Evolutionary conservation across 2,888 invertebrate genomes (phyloP), one percentile per base, ranked within the genome.

Genomic region (Eilema caniola): DNA sequence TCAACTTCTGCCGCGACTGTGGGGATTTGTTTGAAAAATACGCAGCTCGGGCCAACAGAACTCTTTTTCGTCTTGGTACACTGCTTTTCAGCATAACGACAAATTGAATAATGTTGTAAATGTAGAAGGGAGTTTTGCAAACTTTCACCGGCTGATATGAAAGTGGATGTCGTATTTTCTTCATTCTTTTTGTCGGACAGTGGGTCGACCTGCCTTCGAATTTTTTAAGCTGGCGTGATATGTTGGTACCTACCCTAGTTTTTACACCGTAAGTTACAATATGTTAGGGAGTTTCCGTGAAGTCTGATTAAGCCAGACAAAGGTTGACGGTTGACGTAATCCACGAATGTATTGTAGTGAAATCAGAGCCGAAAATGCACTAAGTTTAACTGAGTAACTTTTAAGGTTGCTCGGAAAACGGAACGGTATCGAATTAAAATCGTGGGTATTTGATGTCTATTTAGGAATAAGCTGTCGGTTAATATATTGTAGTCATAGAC

Each of bases 21-120:
- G 78, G 78, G 84, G 92, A 90, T 91, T 93, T 92, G 92, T 92
- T 92, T 89, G 91, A 93, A 93, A 93, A 93, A 92, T 91, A 93
- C 92, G 90, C 88, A 87, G 89, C 87, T 85, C 86, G 83, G 79
- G 81, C 80, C 75, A 75, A 77, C 73, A 66, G 78, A 83, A 84
- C 85, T 85, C 88, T 89, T 89, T 90, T 89, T 88, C 89, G 85
- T 88, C 85, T 88, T 83, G 86, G 86, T 83, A 82, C 81, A 84
- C 77, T 84, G 89, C 88, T 89, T 90, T 89, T 87, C 86, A 84
- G 85, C 86, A 90, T 90, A 90, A 89, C 89, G 88, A 86, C 89
- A 91, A 92, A 93, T 92, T 92, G 89, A 90, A 93, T 93, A 90
- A 92, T 89, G 89, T 88, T 86, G 86, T 86, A 84, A 85, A 83